Percentiles rank a stretch among this genome's conserved stretches.
Conservation (phyloP, 2,113 vertebrate genomes). For the Steatornis caripensis region DNA sequence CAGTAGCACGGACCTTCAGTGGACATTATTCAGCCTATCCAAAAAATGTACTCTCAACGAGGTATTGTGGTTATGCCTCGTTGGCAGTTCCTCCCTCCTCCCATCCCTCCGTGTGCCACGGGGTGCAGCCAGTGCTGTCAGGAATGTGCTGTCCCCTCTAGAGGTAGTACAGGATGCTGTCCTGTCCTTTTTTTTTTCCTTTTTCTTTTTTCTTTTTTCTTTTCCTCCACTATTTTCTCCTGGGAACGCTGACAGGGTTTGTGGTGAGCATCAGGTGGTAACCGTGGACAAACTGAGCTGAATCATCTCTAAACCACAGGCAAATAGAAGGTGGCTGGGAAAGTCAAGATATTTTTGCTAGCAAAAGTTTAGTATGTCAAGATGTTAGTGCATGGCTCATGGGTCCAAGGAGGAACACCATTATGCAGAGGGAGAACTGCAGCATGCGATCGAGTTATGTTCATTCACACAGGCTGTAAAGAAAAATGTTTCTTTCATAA, state of each 20-base stretch:
- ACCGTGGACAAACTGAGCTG: not conserved
- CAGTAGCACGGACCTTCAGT: not conserved
- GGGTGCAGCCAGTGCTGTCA: not conserved
- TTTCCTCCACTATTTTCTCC: not conserved
- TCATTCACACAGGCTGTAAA: not conserved
- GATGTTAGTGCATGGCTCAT: not conserved
- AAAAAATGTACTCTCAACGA: not conserved
- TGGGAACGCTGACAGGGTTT: not conserved
- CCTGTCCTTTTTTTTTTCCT: not conserved
- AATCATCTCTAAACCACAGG: not conserved
- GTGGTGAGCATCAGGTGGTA: not conserved
- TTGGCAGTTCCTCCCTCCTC: not conserved
- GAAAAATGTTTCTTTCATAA: not conserved
- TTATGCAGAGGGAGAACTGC: not conserved
- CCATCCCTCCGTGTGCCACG: not conserved
- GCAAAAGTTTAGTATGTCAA: not conserved
- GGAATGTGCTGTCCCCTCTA: not conserved
- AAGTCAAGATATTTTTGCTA: not conserved
- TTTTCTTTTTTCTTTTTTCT: not conserved
- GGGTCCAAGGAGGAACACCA: not conserved
- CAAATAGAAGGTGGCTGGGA: not conserved
- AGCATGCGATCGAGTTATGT: not conserved
- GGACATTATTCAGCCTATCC: not conserved
- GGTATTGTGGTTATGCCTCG: not conserved
- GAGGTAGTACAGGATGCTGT: not conserved